Conservation (phyloP, 2,888 invertebrate species). For the Lithosia quadra region DNA sequence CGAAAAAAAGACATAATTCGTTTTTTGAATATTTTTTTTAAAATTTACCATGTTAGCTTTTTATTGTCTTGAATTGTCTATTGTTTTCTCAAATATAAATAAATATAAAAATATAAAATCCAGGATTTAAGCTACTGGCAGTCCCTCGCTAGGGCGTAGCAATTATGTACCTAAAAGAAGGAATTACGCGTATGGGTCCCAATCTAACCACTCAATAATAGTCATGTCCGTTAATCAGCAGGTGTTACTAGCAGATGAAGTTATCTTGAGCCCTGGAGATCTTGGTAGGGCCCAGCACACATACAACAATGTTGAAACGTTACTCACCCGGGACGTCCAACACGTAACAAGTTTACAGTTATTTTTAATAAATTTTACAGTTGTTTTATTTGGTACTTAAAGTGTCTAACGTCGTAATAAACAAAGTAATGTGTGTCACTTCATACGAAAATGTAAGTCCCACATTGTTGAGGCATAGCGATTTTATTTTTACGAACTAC, state of each 20-base stretch:
- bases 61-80: too few relatives aligned
- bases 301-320: not conserved
- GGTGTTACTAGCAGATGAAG: not conserved
- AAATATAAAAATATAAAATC: too few relatives aligned
- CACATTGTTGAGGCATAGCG: conserved; percentile 40
- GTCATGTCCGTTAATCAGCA: not conserved
- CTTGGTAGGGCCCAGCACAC: not conserved
- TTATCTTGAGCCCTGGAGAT: not conserved
- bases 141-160: too few relatives aligned
- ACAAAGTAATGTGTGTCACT: conserved; percentile 37
- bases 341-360: conserved; percentile 2
- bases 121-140: too few relatives aligned
- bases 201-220: too few relatives aligned
- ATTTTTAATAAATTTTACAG: conserved; percentile 2
- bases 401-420: conserved; percentile 32
- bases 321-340: not conserved
- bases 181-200: too few relatives aligned
- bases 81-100: too few relatives aligned
- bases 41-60: too few relatives aligned
- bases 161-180: too few relatives aligned
- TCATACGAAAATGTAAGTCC: conserved; percentile 28
- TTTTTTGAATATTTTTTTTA: too few relatives aligned
- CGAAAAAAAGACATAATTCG: too few relatives aligned
- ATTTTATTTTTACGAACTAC: conserved; percentile 42
- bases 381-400: conserved; percentile 22